phyloP scores from a whole-genome alignment of 1,140 invertebrate genomes.

The Brachionus plicatilis region DNA sequence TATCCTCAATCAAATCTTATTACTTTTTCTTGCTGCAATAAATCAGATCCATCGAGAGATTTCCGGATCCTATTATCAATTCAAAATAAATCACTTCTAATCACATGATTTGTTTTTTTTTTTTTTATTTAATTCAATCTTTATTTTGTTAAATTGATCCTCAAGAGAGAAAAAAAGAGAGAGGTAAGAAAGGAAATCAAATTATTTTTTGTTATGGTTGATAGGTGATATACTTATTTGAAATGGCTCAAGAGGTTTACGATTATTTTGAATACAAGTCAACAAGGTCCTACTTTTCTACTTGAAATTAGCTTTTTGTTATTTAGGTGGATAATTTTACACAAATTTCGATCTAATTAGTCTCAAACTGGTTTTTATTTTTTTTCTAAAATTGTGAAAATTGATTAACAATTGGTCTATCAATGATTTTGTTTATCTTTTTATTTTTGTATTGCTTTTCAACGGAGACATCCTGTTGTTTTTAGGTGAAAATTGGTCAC shows the following conservation, averaged over 20 bases:
- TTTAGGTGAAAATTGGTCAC: neutral
- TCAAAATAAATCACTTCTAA: neutral
- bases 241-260: slow-evolving; percentile 8
- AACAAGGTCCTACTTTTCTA: neutral
- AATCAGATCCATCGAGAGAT: neutral
- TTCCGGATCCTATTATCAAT: neutral
- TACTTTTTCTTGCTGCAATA: neutral
- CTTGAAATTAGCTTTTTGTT: neutral
- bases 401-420: slow-evolving; percentile 18
- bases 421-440: neutral
- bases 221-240: slow-evolving; percentile 24
- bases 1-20: neutral
- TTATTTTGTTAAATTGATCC: neutral
- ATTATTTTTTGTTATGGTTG: neutral
- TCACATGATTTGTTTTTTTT: neutral
- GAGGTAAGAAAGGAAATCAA: neutral
- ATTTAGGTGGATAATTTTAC: slow-evolving; percentile 4
- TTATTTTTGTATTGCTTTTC: slow-evolving; percentile 1
- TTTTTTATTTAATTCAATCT: neutral
- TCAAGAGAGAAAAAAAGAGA: neutral
- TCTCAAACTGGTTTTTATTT: neutral
- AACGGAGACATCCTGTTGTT: neutral
- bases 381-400: neutral
- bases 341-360: slow-evolving; percentile 6
- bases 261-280: neutral